phyloP scores from a whole-genome alignment of 1,140 invertebrate species.

The Drosophila miranda region DNA sequence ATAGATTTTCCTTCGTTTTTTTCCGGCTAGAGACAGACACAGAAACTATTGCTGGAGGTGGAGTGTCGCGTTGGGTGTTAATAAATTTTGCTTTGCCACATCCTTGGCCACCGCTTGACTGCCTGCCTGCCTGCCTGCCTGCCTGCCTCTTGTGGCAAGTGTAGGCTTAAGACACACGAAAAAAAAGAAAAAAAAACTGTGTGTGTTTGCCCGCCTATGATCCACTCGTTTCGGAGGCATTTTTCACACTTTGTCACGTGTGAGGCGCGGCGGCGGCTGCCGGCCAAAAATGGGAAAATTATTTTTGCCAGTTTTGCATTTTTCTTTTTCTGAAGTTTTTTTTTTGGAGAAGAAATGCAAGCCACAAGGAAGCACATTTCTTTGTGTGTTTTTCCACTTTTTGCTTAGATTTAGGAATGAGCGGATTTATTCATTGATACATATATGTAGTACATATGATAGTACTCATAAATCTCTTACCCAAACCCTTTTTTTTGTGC shows the following conservation, averaged over 20 bases:
- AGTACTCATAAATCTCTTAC: too few species aligned
- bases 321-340: constrained; percentile 25
- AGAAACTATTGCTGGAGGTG: constrained; percentile 17
- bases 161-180: constrained; percentile 40
- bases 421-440: too few species aligned
- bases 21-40: constrained; percentile 13
- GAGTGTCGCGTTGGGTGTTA: constrained; percentile 65
- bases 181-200: constrained; percentile 38
- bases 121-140: background rate
- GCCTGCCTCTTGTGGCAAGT: constrained; percentile 38
- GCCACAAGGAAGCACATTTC: constrained; percentile 22
- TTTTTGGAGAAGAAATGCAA: constrained; percentile 3
- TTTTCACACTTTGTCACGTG: constrained; percentile 75
- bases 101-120: constrained; percentile 33
- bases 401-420: background rate
- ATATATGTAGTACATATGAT: background rate
- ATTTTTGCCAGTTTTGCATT: constrained; percentile 49
- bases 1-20: constrained; percentile 72
- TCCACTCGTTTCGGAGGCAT: constrained; percentile 54
- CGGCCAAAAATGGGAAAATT: constrained; percentile 39
- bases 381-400: constrained; percentile 23
- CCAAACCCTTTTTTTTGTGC: constrained; percentile 4
- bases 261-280: constrained; percentile 7
- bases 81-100: constrained; percentile 62
- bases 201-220: constrained; percentile 34